These are phyloP conservation scores for Watsonalla binaria DNA, from an alignment of 2,888 invertebrate genomes.

Conservation along the genomic window DNA sequence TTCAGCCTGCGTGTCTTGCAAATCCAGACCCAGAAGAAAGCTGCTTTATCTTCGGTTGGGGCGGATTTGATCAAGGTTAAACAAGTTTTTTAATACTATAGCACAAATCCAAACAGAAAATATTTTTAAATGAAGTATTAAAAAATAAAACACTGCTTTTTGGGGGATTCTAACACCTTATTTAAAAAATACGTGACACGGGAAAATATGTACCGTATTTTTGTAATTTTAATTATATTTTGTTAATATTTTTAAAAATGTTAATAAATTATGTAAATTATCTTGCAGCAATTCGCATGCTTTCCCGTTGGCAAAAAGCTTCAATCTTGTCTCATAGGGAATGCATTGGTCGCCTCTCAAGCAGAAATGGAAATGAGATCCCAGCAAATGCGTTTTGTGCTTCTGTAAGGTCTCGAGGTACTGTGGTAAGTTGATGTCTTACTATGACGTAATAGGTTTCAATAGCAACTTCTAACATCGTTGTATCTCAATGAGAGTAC, in stretches of 20 bases:
- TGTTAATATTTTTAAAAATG: too few species aligned
- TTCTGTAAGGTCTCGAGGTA: conserved; percentile 34
- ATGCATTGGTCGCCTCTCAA: conserved; percentile 37
- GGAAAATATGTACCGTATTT: too few species aligned
- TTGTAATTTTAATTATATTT: too few species aligned
- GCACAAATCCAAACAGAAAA: too few species aligned
- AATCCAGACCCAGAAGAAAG: conserved; percentile 40
- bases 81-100: background rate
- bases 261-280: too few species aligned
- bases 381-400: conserved; percentile 53
- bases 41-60: conserved; percentile 67
- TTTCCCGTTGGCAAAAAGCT: conserved; percentile 52
- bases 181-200: too few species aligned
- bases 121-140: background rate
- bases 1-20: conserved; percentile 58
- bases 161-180: too few species aligned
- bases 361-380: conserved; percentile 26
- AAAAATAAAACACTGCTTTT: too few species aligned
- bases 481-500: too few species aligned
- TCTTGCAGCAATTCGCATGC: conserved; percentile 36
- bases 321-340: conserved; percentile 34
- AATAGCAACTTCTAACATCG: background rate
- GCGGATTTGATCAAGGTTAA: conserved; percentile 62
- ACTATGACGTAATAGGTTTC: too few species aligned
- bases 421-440: conserved; percentile 41